Conservation (phyloP, 2,113 vertebrate genomes). For the Maccullochella peelii region DNA sequence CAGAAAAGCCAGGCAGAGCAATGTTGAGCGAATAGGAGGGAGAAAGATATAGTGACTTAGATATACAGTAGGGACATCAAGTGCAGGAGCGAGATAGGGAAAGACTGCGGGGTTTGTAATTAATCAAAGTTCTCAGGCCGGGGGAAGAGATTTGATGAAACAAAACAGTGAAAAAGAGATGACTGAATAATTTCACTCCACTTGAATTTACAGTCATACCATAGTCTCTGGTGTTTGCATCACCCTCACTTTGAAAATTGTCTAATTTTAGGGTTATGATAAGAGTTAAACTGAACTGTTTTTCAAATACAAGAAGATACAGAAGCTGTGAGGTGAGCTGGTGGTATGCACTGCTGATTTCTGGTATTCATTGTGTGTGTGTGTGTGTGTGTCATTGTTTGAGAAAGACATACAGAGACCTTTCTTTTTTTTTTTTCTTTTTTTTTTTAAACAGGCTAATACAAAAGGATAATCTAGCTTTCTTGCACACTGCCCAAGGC, state of each 20-base stretch:
- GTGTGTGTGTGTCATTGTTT: background rate
- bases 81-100: background rate
- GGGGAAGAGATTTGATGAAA: slow-evolving; percentile 35
- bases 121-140: slow-evolving; percentile 49
- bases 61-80: slow-evolving; percentile 19
- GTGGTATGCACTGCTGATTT: background rate
- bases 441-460: background rate
- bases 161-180: slow-evolving; percentile 11
- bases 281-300: background rate
- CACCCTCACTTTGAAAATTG: background rate
- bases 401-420: slow-evolving; percentile 5
- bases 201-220: background rate
- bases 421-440: background rate
- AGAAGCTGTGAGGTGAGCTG: background rate
- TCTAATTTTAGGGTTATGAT: background rate
- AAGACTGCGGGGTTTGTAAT: slow-evolving; percentile 47
- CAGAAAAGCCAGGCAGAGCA: background rate
- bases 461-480: background rate
- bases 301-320: background rate
- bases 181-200: slow-evolving; percentile 32
- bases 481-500: background rate
- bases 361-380: background rate
- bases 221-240: background rate
- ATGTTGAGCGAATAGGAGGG: slow-evolving; percentile 15
- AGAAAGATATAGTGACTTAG: slow-evolving; percentile 30